Percentiles rank a stretch among this genome's conserved stretches.
These are phyloP conservation scores for Centroberyx gerrardi DNA, from an alignment of 2,797 vertebrate genomes.

Conservation along the genomic window DNA sequence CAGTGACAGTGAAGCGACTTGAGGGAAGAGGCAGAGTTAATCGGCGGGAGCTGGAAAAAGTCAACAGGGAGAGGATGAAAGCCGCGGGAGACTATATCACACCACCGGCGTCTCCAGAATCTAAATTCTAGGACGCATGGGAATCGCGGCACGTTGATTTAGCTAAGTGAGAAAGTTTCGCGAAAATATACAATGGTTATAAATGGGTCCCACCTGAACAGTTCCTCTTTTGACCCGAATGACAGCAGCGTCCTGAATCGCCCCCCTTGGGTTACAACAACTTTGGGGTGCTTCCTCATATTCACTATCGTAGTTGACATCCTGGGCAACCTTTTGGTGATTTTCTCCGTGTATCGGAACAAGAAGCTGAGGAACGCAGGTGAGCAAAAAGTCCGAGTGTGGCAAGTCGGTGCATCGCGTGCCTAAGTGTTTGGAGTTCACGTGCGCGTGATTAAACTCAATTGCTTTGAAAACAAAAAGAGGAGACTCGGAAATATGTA, in stretches of 20 bases:
- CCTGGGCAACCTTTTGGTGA: constrained; percentile 95
- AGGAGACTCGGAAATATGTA: background rate
- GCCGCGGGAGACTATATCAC: constrained; percentile 63
- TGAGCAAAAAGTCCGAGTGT: constrained; percentile 73
- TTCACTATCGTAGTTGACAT: constrained; percentile 95
- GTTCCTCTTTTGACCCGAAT: constrained; percentile 81
- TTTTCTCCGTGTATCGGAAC: constrained; percentile 94
- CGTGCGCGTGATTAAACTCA: constrained; percentile 11
- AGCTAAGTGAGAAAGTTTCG: constrained; percentile 75
- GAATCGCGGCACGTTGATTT: constrained; percentile 54
- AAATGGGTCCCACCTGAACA: constrained; percentile 90
- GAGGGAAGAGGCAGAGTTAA: constrained; percentile 60
- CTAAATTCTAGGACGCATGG: constrained; percentile 39
- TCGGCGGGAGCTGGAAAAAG: constrained; percentile 25
- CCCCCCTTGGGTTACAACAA: constrained; percentile 90
- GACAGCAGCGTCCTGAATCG: constrained; percentile 80
- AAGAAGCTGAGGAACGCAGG: constrained; percentile 97
- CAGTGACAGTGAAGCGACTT: constrained; percentile 58
- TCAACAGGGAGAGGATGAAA: constrained; percentile 64
- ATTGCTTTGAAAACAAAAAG: constrained; percentile 6
- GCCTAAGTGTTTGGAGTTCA: too few relatives aligned
- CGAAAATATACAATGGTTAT: constrained; percentile 85
- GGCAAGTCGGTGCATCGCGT: background rate
- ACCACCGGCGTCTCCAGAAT: constrained; percentile 50
- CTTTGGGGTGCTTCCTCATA: constrained; percentile 93